phyloP scores from a whole-genome alignment of 2,888 invertebrate species.

The Creontiades dilutus region DNA sequence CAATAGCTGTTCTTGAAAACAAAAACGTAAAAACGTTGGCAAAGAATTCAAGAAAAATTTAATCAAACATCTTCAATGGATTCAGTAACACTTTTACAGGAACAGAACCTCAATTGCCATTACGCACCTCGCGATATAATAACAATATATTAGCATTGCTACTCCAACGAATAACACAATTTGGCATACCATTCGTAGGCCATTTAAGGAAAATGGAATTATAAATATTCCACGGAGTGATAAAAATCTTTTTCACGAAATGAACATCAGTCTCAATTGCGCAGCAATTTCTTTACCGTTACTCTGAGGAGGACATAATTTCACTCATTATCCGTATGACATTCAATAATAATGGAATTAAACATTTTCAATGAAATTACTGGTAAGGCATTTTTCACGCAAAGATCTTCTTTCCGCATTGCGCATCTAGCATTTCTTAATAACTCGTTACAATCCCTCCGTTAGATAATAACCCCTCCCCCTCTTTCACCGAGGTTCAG shows the following conservation, averaged over 20 bases:
- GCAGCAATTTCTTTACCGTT: too few relatives aligned
- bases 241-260: not conserved
- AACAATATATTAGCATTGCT: too few relatives aligned
- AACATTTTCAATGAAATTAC: not conserved
- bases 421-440: constrained; percentile 18
- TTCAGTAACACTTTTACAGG: too few relatives aligned
- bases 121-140: too few relatives aligned
- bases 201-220: not conserved
- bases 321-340: not conserved
- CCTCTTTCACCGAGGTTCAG: not conserved
- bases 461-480: constrained; percentile 1
- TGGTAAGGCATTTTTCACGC: not conserved
- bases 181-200: not conserved
- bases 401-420: constrained; percentile 4
- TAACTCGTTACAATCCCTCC: not conserved
- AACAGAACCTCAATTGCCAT: too few relatives aligned
- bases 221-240: not conserved
- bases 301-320: too few relatives aligned
- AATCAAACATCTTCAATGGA: too few relatives aligned
- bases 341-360: not conserved
- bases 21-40: too few relatives aligned
- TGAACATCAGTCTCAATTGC: not conserved
- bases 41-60: too few relatives aligned
- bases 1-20: too few relatives aligned
- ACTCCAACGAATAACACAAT: too few relatives aligned